A percentile compares a stretch with the other conserved stretches of the same genome.
These are phyloP conservation scores for Notodonta dromedarius DNA, from an alignment of 2,888 invertebrate genomes.

Conservation along the genomic window DNA sequence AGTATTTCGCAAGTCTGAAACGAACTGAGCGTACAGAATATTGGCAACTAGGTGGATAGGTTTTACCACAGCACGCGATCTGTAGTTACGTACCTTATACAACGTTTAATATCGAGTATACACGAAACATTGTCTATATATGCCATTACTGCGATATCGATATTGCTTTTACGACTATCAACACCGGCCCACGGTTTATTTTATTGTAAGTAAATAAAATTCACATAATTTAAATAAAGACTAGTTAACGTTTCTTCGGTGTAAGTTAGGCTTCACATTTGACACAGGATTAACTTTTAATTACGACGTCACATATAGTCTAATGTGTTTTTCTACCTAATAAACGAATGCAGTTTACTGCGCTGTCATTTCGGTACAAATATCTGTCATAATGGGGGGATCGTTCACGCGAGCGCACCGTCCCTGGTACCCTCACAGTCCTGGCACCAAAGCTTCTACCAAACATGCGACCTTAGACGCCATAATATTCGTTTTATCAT, in stretches of 20 bases:
- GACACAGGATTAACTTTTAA: no score
- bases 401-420: constrained; percentile 68
- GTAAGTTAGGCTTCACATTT: no score
- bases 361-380: constrained; percentile 29
- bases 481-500: constrained; percentile 55
- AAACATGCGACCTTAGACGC: constrained; percentile 71
- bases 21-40: constrained; percentile 65
- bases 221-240: no score
- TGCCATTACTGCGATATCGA: constrained; percentile 20
- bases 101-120: constrained; percentile 53
- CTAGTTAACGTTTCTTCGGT: no score
- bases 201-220: no score
- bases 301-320: no score
- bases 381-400: constrained; percentile 40
- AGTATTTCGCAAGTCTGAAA: constrained; percentile 72
- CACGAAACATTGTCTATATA: constrained; percentile 47
- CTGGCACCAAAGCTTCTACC: constrained; percentile 59
- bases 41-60: constrained; percentile 75
- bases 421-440: constrained; percentile 60
- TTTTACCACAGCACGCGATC: constrained; percentile 77
- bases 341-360: constrained; percentile 13
- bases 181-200: background rate
- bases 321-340: no score
- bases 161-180: constrained; percentile 15
- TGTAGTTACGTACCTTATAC: constrained; percentile 53